Evolutionary conservation across 2,888 invertebrate species (phyloP).

Genomic region (Agrotis segetum): DNA sequence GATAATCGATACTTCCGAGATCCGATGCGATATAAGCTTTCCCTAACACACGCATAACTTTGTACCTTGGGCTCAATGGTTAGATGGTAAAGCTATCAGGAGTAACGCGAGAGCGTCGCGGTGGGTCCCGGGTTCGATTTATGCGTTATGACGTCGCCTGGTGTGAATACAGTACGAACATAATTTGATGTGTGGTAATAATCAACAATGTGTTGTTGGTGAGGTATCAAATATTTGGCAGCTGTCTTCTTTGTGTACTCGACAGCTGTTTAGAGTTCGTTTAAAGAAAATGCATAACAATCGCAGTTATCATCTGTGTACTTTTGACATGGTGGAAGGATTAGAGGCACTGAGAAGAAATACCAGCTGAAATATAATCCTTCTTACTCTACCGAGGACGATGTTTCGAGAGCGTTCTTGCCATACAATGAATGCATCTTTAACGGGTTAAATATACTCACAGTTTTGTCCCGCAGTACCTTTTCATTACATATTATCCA

Average conservation of each 20-base stretch:
- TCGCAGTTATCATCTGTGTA: neutral
- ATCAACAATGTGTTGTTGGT: constrained; percentile 3
- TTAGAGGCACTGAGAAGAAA: too few relatives aligned
- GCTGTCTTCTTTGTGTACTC: neutral
- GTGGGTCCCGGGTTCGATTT: constrained; percentile 62
- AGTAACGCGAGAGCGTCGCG: constrained; percentile 65
- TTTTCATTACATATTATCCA: neutral
- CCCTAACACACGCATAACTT: constrained; percentile 50
- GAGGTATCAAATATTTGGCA: constrained; percentile 26
- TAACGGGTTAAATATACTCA: too few relatives aligned
- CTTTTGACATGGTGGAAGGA: neutral
- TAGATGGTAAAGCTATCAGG: constrained; percentile 51
- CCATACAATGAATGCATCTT: too few relatives aligned
- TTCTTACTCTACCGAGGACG: too few relatives aligned
- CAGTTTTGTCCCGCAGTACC: too few relatives aligned
- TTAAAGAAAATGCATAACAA: neutral
- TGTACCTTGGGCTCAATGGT: constrained; percentile 49
- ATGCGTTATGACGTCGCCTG: constrained; percentile 53
- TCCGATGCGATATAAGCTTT: constrained; percentile 61
- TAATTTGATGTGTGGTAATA: constrained; percentile 6
- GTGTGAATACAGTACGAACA: constrained; percentile 13
- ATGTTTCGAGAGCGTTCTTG: too few relatives aligned
- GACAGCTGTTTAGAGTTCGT: too few relatives aligned
- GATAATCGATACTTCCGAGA: constrained; percentile 68
- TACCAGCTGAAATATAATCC: too few relatives aligned